phyloP scores from a whole-genome alignment of 2,797 vertebrate genomes.

The Poecilia wingei region DNA sequence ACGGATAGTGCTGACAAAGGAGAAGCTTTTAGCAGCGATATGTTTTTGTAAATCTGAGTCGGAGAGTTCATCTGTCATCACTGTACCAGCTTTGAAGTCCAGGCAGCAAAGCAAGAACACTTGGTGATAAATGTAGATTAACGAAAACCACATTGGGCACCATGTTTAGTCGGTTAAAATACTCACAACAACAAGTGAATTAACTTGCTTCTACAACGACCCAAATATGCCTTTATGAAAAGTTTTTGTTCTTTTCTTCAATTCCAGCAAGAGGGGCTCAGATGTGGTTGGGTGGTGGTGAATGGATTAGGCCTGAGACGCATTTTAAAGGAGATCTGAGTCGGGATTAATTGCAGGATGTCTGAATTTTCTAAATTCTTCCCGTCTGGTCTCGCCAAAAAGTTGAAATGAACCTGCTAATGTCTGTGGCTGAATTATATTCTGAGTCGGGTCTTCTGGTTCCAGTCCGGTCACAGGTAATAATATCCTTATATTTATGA shows the following conservation, averaged over 20 bases:
- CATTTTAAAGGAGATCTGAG: constrained; percentile 1
- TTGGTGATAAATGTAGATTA: not conserved
- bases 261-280: not conserved
- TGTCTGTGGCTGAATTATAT: not conserved
- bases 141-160: not conserved
- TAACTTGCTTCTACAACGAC: not conserved
- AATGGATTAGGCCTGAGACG: not conserved
- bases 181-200: not conserved
- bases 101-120: not conserved
- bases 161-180: not conserved
- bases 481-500: not conserved
- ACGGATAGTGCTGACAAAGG: constrained; percentile 11
- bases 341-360: not conserved
- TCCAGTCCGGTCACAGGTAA: no score
- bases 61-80: not conserved
- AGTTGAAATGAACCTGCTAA: not conserved
- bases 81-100: not conserved
- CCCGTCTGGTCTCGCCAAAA: not conserved
- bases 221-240: constrained; percentile 5
- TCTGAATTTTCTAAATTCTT: constrained; percentile 12
- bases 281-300: not conserved
- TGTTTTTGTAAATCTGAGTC: not conserved
- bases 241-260: not conserved
- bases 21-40: constrained; percentile 9
- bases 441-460: no score